These are phyloP conservation scores for Saccopteryx leptura DNA, from an alignment of 2,113 vertebrate species.

Conservation along the genomic window DNA sequence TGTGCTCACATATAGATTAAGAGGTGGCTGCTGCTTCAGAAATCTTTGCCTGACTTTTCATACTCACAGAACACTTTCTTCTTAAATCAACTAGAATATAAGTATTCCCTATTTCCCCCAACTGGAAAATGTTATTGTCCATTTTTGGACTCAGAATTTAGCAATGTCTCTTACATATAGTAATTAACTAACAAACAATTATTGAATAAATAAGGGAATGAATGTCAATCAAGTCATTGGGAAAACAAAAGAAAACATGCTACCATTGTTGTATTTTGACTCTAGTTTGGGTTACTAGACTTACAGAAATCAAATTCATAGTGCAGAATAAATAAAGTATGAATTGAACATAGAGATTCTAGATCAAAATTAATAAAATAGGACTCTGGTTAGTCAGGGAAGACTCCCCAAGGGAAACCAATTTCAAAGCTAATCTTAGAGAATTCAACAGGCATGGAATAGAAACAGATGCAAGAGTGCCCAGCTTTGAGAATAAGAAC, in stretches of 20 bases:
- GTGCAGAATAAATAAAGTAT: background rate
- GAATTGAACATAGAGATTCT: background rate
- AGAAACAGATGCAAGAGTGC: background rate
- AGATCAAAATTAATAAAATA: constrained; percentile 32
- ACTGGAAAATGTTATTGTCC: background rate
- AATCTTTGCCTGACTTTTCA: background rate
- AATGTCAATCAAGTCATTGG: background rate
- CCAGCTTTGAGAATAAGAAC: background rate
- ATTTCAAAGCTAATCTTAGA: background rate
- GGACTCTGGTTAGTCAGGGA: background rate
- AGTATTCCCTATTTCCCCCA: background rate
- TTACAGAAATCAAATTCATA: background rate
- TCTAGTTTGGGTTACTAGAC: background rate
- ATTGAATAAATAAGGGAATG: constrained; percentile 2
- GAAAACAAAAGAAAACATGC: background rate
- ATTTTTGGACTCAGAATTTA: constrained; percentile 29
- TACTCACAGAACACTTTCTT: background rate
- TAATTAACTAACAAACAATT: background rate
- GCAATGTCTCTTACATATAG: background rate
- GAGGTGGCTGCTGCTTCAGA: background rate
- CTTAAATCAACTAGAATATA: constrained; percentile 35
- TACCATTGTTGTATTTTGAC: background rate
- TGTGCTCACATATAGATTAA: background rate
- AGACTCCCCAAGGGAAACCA: background rate
- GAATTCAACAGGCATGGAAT: background rate